Evolutionary conservation across 2,797 vertebrate species (phyloP).

Genomic region (Sebastes matsubarae): DNA sequence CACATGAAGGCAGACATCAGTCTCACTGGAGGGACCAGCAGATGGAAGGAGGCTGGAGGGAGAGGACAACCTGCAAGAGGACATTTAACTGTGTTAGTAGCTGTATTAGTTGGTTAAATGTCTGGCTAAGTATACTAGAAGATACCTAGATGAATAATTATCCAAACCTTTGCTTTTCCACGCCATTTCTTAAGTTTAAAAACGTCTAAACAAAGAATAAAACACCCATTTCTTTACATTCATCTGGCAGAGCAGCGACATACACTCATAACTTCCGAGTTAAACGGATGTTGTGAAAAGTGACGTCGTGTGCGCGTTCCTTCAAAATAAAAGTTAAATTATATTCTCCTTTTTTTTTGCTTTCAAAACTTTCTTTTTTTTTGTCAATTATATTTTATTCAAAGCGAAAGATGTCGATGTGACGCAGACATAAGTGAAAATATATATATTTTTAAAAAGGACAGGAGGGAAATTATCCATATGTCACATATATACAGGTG

Average conservation of each 20-base stretch:
- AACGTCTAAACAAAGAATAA: neutral
- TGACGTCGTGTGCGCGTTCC: rapidly evolving
- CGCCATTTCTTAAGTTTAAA: slow-evolving; percentile 23
- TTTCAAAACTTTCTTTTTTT: no score
- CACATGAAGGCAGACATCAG: slow-evolving; percentile 74
- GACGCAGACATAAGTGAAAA: neutral
- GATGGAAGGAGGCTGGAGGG: slow-evolving; percentile 57
- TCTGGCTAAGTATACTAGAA: rapidly evolving
- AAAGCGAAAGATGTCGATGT: neutral
- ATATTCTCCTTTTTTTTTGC: no score
- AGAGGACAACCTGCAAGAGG: slow-evolving; percentile 29
- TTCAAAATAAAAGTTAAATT: slow-evolving; percentile 53
- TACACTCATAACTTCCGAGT: slow-evolving; percentile 28
- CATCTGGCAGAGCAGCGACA: neutral
- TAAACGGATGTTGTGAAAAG: slow-evolving; percentile 47
- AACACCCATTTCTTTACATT: neutral
- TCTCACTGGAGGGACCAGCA: slow-evolving; percentile 73
- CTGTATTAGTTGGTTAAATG: neutral
- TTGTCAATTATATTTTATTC: no score
- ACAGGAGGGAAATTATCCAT: neutral
- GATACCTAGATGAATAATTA: rapidly evolving
- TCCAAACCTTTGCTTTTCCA: slow-evolving; percentile 53
- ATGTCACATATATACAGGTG: neutral
- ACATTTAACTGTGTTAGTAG: neutral
- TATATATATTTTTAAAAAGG: no score